These are phyloP conservation scores for Drosophila saltans DNA, from an alignment of 1,140 invertebrate genomes.

Conservation along the genomic window DNA sequence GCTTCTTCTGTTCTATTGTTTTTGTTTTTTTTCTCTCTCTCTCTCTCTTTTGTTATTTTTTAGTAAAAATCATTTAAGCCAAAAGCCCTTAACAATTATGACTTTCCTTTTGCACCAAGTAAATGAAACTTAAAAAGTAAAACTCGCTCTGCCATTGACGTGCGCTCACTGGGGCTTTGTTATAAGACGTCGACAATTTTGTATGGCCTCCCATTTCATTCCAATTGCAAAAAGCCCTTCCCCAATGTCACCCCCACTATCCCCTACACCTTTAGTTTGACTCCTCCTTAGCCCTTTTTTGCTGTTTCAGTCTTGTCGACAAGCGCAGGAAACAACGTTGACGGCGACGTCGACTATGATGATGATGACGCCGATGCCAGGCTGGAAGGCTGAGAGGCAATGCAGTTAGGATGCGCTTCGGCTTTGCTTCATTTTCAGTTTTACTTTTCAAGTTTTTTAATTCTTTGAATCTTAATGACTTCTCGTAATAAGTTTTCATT, in stretches of 20 bases:
- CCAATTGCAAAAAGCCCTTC: not conserved
- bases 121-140: constrained; percentile 64
- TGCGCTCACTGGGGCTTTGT: constrained; percentile 47
- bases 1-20: constrained; percentile 11
- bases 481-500: constrained; percentile 83
- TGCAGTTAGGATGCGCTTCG: constrained; percentile 30
- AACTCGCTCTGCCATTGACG: constrained; percentile 58
- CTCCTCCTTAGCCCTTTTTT: not conserved
- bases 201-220: constrained; percentile 47
- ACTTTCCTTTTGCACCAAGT: constrained; percentile 66
- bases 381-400: constrained; percentile 5
- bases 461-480: constrained; percentile 83
- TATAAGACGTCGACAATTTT: constrained; percentile 64
- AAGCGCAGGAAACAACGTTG: constrained; percentile 15
- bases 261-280: not conserved
- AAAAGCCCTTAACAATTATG: constrained; percentile 74
- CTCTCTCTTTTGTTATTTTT: constrained; percentile 30
- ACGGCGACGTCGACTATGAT: not conserved
- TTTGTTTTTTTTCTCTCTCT: not conserved
- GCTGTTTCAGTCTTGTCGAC: constrained; percentile 18
- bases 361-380: constrained; percentile 23
- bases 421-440: constrained; percentile 65
- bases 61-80: constrained; percentile 53
- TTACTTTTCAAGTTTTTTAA: constrained; percentile 81
- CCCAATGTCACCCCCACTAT: not conserved